Base-by-base conservation (phyloP, 1,140 invertebrate species). In the Octopus bimaculoides region DNA sequence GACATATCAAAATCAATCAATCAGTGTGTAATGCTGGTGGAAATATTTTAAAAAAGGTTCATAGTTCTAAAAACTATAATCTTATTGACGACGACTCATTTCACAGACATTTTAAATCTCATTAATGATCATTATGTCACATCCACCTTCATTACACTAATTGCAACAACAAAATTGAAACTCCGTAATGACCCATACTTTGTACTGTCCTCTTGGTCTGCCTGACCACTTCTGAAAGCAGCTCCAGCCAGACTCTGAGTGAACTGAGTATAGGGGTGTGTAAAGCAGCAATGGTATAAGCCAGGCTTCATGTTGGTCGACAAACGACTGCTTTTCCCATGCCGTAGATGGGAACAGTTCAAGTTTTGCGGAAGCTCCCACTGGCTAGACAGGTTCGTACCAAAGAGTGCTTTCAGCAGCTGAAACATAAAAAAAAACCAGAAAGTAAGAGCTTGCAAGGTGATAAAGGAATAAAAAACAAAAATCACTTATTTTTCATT, bases 371-470 rank as follows among this genome's bases (percentile, higher is more conserved):
- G 82, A 69, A 83, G 81, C 56, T 91, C 90, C 89, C 93, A 93
- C 53, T 94, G 93, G n/a, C 92, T 92, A 12, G 92, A 91, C 82
- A 96, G 91, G 86, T 96, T 96, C 0, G 93, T 94, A 2, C 94
- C 94, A 90, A 96, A 97, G 4, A 97, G 89, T 83, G 94, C 94
- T 89, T 96, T 96, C 9, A 97, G 86, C 1, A 97, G 86, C 91
- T 96, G 86, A 56, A 88, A 86, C 76, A 55, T 53, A 79, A 56
- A 41, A 79, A 69, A 26, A 82, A 80, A 52, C 9, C 8, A 0
- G 26, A 41, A 3, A 41, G 26, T 41, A 41, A 41, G 26, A 41
- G 26, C 26, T 41, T 41, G 26, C 26, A 41, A 41, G 2, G 26
- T 41, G 26, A 41, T 41, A 41, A 41, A 41, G 26, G 0, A 41